A percentile compares a stretch with the other conserved stretches of the same genome.
Evolutionary conservation across 2,888 invertebrate genomes (phyloP).

Genomic region (Cheilosia variabilis): DNA sequence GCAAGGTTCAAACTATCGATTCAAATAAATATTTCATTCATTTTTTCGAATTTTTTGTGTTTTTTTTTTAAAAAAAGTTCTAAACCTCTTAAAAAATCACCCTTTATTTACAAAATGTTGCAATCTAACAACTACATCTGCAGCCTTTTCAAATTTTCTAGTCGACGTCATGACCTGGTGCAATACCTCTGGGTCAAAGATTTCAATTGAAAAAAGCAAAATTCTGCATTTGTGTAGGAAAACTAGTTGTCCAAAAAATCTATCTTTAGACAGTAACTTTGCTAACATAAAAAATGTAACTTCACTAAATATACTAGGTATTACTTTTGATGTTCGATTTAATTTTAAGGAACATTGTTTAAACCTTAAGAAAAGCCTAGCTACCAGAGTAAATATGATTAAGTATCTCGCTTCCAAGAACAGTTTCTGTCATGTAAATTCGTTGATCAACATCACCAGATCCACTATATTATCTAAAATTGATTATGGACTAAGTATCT

Average conservation of each 20-base stretch:
- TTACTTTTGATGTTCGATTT: neutral
- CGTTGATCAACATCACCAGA: constrained; percentile 2
- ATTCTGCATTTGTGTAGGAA: neutral
- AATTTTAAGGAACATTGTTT: neutral
- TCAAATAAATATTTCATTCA: too few species aligned
- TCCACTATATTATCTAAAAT: constrained; percentile 1
- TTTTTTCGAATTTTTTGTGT: too few species aligned
- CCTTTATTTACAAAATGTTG: neutral
- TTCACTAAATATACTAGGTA: neutral
- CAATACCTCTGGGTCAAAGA: too few species aligned
- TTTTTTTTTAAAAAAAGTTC: too few species aligned
- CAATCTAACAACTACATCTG: neutral
- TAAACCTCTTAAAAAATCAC: too few species aligned
- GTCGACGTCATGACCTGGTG: neutral
- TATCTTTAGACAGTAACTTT: neutral
- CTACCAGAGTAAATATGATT: constrained; percentile 21
- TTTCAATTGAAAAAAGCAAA: neutral
- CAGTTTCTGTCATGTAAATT: neutral
- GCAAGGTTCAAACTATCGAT: too few species aligned
- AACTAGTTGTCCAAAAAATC: neutral
- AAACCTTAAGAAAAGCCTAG: constrained; percentile 1
- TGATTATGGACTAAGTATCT: constrained; percentile 13
- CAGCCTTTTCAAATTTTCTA: neutral
- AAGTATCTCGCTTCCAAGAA: constrained; percentile 1
- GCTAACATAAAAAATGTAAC: neutral